A percentile compares a stretch with the other conserved stretches of the same genome.
phyloP scores from a whole-genome alignment of 2,113 vertebrate genomes.

The Acanthochromis polyacanthus region DNA sequence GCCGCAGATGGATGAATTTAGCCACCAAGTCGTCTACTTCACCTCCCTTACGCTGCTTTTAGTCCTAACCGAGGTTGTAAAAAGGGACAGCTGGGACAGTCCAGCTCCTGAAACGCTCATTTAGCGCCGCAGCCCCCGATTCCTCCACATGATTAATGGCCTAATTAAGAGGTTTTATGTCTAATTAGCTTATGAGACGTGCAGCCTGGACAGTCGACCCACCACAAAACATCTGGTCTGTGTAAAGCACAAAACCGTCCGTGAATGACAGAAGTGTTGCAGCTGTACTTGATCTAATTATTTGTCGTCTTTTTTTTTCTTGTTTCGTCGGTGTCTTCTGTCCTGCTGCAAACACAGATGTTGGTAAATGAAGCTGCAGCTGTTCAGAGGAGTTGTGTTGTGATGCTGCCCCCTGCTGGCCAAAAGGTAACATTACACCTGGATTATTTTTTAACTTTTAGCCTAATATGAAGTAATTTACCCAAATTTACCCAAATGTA shows the following conservation, averaged over 20 bases:
- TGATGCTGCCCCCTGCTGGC: slow-evolving; percentile 61
- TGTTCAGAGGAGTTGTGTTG: background rate
- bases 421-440: background rate
- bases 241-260: slow-evolving; percentile 3
- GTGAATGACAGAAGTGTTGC: slow-evolving; percentile 27
- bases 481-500: background rate
- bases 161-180: slow-evolving; percentile 67
- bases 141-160: slow-evolving; percentile 62
- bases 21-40: background rate
- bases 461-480: too few relatives aligned
- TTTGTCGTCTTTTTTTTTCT: slow-evolving; percentile 3
- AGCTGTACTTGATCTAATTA: background rate
- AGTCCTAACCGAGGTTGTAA: slow-evolving; percentile 14
- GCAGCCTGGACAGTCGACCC: slow-evolving; percentile 40
- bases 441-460: background rate
- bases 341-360: background rate
- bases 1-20: background rate
- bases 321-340: background rate
- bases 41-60: background rate
- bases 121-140: slow-evolving; percentile 28
- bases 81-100: slow-evolving; percentile 33
- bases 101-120: slow-evolving; percentile 24
- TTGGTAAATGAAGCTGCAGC: background rate
- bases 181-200: slow-evolving; percentile 58
- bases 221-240: slow-evolving; percentile 30